Evolutionary conservation across 2,113 vertebrate genomes (phyloP).

Genomic region (Petroica traversi): DNA sequence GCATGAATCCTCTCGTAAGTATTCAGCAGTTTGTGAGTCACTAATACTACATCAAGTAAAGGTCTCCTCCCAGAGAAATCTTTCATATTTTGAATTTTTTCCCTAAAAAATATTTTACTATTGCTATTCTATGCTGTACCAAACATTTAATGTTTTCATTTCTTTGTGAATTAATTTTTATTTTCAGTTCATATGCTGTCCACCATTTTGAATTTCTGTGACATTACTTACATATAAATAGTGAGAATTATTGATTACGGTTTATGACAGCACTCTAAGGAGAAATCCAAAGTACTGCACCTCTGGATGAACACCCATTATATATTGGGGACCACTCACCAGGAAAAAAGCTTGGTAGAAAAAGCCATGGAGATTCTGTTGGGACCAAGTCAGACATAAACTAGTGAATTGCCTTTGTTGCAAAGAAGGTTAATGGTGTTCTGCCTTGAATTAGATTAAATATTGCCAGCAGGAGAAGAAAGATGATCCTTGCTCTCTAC

Average conservation of each 20-base stretch:
- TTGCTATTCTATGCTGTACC: neutral
- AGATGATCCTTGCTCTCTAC: neutral
- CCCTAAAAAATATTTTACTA: neutral
- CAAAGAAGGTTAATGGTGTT: rapidly evolving
- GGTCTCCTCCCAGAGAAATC: neutral
- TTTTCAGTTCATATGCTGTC: neutral
- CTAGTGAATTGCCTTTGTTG: neutral
- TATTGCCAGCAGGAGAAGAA: neutral
- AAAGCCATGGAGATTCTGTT: neutral
- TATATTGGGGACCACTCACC: neutral
- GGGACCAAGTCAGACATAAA: neutral
- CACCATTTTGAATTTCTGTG: neutral
- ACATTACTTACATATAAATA: neutral
- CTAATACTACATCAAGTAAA: neutral
- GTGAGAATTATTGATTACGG: neutral
- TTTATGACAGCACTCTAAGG: rapidly evolving
- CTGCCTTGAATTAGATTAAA: neutral
- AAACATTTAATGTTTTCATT: neutral
- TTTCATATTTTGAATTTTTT: neutral
- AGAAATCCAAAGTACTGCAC: neutral
- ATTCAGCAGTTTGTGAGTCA: neutral
- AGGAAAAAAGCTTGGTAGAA: neutral
- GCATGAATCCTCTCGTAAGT: neutral
- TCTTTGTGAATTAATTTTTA: neutral
- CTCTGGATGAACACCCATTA: neutral